Evolutionary conservation across 2,888 invertebrate species (phyloP).

Genomic region (Cyclophora punctaria): DNA sequence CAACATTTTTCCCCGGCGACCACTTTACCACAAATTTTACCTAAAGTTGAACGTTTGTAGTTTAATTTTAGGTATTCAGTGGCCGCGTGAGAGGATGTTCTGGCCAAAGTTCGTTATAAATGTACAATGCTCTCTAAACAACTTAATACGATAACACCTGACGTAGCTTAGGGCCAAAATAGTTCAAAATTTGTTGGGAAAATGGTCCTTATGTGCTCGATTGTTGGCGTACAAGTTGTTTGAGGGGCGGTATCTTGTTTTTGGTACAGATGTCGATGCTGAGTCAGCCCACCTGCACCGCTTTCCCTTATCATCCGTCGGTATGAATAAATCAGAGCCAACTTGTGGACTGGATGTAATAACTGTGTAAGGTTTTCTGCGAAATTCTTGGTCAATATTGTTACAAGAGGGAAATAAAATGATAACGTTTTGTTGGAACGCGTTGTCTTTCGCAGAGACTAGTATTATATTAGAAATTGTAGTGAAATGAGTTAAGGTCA

Average conservation of each 20-base stretch:
- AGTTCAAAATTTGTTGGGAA: too few relatives aligned
- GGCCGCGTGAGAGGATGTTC: slow-evolving; percentile 27
- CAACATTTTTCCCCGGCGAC: slow-evolving; percentile 13
- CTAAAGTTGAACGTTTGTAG: slow-evolving; percentile 28
- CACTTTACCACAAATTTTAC: slow-evolving; percentile 14
- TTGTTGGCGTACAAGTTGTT: background rate
- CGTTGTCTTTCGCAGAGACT: background rate
- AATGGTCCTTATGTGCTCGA: too few relatives aligned
- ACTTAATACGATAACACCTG: background rate
- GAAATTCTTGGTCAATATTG: background rate
- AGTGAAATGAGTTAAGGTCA: too few relatives aligned
- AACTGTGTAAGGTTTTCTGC: background rate
- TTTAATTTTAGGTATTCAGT: slow-evolving; percentile 38
- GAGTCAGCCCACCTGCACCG: slow-evolving; percentile 32
- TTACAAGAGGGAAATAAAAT: background rate
- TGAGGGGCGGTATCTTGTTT: slow-evolving; percentile 20
- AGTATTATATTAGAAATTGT: background rate
- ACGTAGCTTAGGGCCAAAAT: too few relatives aligned
- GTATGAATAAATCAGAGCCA: slow-evolving; percentile 39
- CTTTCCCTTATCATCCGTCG: slow-evolving; percentile 28
- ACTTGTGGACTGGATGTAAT: slow-evolving; percentile 16
- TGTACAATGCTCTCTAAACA: slow-evolving; percentile 13
- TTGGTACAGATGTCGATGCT: slow-evolving; percentile 34
- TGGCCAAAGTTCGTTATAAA: slow-evolving; percentile 35
- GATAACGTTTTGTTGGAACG: background rate